phyloP scores from a whole-genome alignment of 2,888 invertebrate genomes.

The Limnephilus marmoratus region DNA sequence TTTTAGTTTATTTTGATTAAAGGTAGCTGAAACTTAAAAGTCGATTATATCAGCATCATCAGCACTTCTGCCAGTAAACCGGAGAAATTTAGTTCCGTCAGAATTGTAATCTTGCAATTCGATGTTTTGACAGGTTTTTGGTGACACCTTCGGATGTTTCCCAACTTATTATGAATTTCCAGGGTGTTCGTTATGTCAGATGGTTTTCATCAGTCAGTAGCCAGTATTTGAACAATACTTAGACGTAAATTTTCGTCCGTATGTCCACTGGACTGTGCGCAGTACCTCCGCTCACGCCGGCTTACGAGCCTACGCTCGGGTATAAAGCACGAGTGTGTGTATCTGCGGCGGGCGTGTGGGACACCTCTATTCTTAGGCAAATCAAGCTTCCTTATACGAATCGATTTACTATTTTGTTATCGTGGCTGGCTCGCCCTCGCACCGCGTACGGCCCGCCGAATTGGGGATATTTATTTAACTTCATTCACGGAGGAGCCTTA shows the following conservation, averaged over 20 bases:
- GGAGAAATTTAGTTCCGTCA: too few species aligned
- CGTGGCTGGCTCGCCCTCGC: slow-evolving; percentile 33
- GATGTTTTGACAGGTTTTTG: not conserved
- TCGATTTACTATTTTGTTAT: slow-evolving; percentile 52
- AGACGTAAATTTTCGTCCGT: not conserved
- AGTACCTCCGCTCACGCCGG: slow-evolving; percentile 15
- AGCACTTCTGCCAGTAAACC: too few species aligned
- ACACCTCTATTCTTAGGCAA: slow-evolving; percentile 55
- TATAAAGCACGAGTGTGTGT: slow-evolving; percentile 19
- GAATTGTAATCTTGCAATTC: not conserved
- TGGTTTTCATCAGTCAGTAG: not conserved
- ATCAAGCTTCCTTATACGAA: slow-evolving; percentile 63
- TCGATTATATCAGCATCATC: too few species aligned
- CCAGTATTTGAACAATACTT: not conserved
- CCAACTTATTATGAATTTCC: not conserved
- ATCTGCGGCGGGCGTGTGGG: slow-evolving; percentile 54
- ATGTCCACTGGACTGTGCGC: slow-evolving; percentile 26
- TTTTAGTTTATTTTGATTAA: too few species aligned
- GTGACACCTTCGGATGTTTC: not conserved
- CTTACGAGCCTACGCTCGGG: slow-evolving; percentile 36
- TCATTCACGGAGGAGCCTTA: slow-evolving; percentile 52
- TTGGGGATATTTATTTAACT: slow-evolving; percentile 48
- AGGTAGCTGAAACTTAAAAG: too few species aligned
- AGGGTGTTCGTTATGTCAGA: not conserved
- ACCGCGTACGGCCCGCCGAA: slow-evolving; percentile 25